Conservation (phyloP, 2,797 vertebrate species). For the Centroberyx gerrardi region DNA sequence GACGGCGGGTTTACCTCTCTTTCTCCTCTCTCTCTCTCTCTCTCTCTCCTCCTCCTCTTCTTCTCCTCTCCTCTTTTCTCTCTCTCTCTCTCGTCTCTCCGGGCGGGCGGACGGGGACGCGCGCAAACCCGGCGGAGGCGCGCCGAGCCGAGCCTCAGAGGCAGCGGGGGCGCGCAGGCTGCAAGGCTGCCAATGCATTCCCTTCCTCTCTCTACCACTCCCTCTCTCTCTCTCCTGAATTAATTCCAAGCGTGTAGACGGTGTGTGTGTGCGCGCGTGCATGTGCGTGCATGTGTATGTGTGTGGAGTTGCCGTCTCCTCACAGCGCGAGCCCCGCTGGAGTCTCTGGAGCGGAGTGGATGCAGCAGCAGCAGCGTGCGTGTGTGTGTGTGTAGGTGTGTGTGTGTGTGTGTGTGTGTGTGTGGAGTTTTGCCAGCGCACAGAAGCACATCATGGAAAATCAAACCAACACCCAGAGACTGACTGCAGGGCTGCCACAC, state of each 20-base stretch:
- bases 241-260: too few species aligned
- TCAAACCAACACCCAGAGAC: conserved; percentile 1
- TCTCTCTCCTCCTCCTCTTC: background rate
- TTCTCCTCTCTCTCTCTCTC: conserved; percentile 13
- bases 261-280: conserved; percentile 17
- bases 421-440: too few species aligned
- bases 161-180: conserved; percentile 32
- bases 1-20: conserved; percentile 38
- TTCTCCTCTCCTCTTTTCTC: conserved; percentile 25
- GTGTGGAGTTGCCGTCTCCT: too few species aligned
- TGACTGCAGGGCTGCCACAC: background rate
- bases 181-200: conserved; percentile 40
- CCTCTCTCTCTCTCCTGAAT: conserved; percentile 2
- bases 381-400: too few species aligned
- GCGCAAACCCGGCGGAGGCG: conserved; percentile 43
- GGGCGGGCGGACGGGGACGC: conserved; percentile 24
- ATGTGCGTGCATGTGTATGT: too few species aligned
- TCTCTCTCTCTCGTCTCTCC: conserved; percentile 33
- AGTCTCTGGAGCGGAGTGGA: conserved; percentile 25
- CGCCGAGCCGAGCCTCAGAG: conserved; percentile 29
- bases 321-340: too few species aligned
- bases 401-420: too few species aligned
- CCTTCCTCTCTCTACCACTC: conserved; percentile 1
- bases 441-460: background rate
- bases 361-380: too few species aligned